Base-by-base conservation (phyloP, 2,888 invertebrate species). In the Amphipyra berbera region DNA sequence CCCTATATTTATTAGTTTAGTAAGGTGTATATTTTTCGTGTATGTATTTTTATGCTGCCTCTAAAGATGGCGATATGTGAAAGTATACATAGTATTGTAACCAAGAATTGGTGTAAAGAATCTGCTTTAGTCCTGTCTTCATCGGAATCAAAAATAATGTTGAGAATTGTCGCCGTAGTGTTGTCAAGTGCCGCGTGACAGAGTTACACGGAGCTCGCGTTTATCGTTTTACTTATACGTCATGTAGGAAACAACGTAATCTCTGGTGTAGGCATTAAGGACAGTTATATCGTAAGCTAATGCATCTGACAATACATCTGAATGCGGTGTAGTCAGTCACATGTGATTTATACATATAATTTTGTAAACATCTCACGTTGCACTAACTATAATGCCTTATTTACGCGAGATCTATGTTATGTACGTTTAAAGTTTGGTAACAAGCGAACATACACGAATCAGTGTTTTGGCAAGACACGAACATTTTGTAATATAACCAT, bases 1-100 rank as follows among this genome's bases (percentile, higher is more conserved):
- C 66, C 76, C 67, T 74, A 64, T 75, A 73, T 78, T 82, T 74
- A 72, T 76, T 81, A 82, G 77, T 76, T 74, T 55, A 56, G 62
- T 84, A 84, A 82, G 84, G 69, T 84, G 81, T 85, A 84, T 84
- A 79, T 80, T 79, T 66, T 76, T 70, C 61, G 62, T 80, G 63
- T 78, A 78, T 68, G 61, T 80, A 72, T 82, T 59, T 69, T 59
- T 69, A 63, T 41, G 49, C 67, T 56, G 68, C 57, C 61, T 61
- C 56, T 57, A 57, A 63, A 62, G 59, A 61, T 57, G 14, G 64
- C 62, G 47, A 47, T 66, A 64, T 73, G 57, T 62, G 38, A 58
- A 62, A 63, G 66, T 61, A 67, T 67, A 78, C 61, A 61, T 63
- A 57, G 45, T 50, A 50, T 47, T 54, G 49, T 61, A 55, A 50